phyloP scores from a whole-genome alignment of 2,113 vertebrate genomes.

The Morone saxatilis region DNA sequence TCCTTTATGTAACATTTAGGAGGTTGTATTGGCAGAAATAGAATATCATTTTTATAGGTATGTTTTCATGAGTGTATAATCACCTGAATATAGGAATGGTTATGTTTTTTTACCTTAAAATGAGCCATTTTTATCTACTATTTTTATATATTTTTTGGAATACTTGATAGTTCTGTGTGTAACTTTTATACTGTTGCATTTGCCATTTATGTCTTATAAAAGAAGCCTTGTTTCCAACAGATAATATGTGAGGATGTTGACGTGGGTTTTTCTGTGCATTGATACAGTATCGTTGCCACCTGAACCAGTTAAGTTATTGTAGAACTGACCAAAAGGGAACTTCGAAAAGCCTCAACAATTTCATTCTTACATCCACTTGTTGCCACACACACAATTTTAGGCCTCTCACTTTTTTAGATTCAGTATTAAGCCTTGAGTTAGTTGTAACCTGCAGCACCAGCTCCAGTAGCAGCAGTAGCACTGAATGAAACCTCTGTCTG shows the following conservation, averaged over 20 bases:
- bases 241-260: neutral
- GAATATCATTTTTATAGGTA: too few species aligned
- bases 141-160: neutral
- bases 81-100: too few species aligned
- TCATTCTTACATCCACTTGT: neutral
- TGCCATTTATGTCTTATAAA: neutral
- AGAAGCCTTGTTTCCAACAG: neutral
- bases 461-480: constrained; percentile 23
- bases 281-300: neutral
- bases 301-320: neutral
- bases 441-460: constrained; percentile 43
- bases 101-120: too few species aligned
- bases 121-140: too few species aligned
- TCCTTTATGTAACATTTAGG: too few species aligned
- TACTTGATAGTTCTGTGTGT: neutral
- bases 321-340: neutral
- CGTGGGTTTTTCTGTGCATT: neutral
- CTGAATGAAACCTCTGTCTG: constrained; percentile 65
- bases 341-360: neutral
- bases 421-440: neutral
- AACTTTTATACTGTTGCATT: neutral
- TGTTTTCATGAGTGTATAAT: too few species aligned
- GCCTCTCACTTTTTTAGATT: too few species aligned
- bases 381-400: neutral
- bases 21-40: too few species aligned